A percentile compares a stretch with the other conserved stretches of the same genome.
Conservation (phyloP, 2,888 invertebrate genomes). For the Cremastinae sp. region DNA sequence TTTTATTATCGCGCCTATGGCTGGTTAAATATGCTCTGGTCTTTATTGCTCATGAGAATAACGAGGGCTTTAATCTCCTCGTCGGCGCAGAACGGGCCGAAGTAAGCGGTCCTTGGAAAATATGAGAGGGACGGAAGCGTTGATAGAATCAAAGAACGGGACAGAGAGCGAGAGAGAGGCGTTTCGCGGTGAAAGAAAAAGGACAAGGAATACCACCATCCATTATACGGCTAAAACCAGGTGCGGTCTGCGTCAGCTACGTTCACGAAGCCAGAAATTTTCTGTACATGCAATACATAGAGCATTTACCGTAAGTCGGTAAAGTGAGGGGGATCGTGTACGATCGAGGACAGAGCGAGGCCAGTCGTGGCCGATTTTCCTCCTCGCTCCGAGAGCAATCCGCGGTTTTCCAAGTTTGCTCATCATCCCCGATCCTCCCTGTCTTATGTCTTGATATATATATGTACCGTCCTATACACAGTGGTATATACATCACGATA, state of each 20-base stretch:
- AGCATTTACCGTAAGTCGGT: constrained; percentile 14
- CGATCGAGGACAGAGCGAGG: constrained; percentile 15
- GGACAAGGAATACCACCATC: constrained; percentile 38
- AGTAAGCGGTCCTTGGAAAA: no score
- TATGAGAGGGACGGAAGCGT: constrained; percentile 31
- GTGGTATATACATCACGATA: constrained; percentile 51
- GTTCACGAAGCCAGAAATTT: constrained; percentile 34
- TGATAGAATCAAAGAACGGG: constrained; percentile 27
- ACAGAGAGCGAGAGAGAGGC: constrained; percentile 13
- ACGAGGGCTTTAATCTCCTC: constrained; percentile 50
- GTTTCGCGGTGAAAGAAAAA: constrained; percentile 17
- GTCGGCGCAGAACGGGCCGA: no score
- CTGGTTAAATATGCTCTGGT: constrained; percentile 14
- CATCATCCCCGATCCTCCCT: constrained; percentile 59
- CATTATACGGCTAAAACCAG: constrained; percentile 56
- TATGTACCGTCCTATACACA: neutral
- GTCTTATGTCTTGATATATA: constrained; percentile 24
- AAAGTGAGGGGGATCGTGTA: constrained; percentile 25
- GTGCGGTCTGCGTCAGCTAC: constrained; percentile 57
- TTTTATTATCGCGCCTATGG: constrained; percentile 25
- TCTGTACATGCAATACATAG: constrained; percentile 32
- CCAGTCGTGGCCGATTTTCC: constrained; percentile 57
- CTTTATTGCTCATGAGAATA: constrained; percentile 58
- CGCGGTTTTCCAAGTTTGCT: constrained; percentile 69
- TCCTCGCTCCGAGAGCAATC: constrained; percentile 57